Conservation (phyloP, 2,888 invertebrate species). For the Steromphala cineraria region DNA sequence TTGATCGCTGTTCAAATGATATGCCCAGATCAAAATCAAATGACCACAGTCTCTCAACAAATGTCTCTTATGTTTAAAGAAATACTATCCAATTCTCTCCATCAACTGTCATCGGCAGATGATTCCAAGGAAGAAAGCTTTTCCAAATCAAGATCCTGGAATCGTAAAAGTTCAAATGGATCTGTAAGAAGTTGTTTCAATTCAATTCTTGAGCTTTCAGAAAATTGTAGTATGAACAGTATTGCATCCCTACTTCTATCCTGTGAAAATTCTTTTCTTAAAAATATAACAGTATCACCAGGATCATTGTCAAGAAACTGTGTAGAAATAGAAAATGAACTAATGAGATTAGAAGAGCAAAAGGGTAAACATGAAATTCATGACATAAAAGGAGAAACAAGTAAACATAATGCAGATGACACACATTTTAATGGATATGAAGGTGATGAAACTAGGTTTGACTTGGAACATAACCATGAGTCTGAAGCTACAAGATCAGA, state of each 20-base stretch:
- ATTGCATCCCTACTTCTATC: not conserved
- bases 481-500: not conserved
- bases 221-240: not conserved
- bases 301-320: not conserved
- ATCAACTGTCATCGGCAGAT: not conserved
- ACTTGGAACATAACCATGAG: not conserved
- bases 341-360: too few species aligned
- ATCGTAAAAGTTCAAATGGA: not conserved
- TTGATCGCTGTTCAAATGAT: conserved; percentile 32
- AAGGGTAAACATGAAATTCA: too few species aligned
- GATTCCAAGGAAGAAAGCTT: not conserved
- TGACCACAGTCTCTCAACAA: not conserved
- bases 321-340: not conserved
- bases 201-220: not conserved
- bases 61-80: not conserved
- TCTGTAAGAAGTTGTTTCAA: not conserved
- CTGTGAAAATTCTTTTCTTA: not conserved
- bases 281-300: not conserved
- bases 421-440: not conserved
- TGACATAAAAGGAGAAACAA: too few species aligned
- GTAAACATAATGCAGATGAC: not conserved
- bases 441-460: not conserved
- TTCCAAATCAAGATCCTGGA: not conserved
- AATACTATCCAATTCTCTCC: not conserved
- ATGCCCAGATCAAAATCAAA: not conserved